Evolutionary conservation across 2,113 vertebrate species (phyloP).

Genomic region (Poeciliopsis occidentalis): DNA sequence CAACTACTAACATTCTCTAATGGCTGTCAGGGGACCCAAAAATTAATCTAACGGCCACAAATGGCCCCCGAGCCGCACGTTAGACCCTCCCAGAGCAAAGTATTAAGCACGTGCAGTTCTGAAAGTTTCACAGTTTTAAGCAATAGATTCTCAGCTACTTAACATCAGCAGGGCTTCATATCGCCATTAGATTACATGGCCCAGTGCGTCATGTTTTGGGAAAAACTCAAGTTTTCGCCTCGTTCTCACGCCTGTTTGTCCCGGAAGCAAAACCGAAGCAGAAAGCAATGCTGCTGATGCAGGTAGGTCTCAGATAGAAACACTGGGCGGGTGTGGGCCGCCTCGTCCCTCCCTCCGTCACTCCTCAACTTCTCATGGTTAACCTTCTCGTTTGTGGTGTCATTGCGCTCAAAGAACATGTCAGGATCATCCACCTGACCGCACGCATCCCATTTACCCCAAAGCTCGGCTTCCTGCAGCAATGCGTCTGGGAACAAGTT

Average conservation of each 20-base stretch:
- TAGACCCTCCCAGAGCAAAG: too few species aligned
- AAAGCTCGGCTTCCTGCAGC: constrained; percentile 35
- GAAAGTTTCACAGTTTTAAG: neutral
- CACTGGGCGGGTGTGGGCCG: constrained; percentile 67
- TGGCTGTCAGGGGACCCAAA: too few species aligned
- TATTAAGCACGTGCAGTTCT: neutral
- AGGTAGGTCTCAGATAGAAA: constrained; percentile 57
- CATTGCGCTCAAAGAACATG: constrained; percentile 11
- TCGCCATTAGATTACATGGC: neutral
- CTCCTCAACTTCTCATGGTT: constrained; percentile 55
- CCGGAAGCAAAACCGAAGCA: constrained; percentile 25
- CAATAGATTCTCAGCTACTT: neutral
- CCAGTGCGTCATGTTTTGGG: neutral
- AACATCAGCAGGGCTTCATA: neutral
- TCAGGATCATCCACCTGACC: constrained; percentile 9
- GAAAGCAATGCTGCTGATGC: constrained; percentile 64
- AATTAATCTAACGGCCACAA: too few species aligned
- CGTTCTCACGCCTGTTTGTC: constrained; percentile 44
- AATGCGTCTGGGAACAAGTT: constrained; percentile 40
- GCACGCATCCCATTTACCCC: constrained; percentile 1
- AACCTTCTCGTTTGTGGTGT: constrained; percentile 43
- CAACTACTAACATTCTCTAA: too few species aligned
- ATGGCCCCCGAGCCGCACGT: too few species aligned
- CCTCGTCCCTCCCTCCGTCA: constrained; percentile 48
- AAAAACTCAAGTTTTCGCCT: neutral